A percentile compares a stretch with the other conserved stretches of the same genome.
Evolutionary conservation across 2,888 invertebrate species (phyloP).

Genomic region (Diogma glabrata): DNA sequence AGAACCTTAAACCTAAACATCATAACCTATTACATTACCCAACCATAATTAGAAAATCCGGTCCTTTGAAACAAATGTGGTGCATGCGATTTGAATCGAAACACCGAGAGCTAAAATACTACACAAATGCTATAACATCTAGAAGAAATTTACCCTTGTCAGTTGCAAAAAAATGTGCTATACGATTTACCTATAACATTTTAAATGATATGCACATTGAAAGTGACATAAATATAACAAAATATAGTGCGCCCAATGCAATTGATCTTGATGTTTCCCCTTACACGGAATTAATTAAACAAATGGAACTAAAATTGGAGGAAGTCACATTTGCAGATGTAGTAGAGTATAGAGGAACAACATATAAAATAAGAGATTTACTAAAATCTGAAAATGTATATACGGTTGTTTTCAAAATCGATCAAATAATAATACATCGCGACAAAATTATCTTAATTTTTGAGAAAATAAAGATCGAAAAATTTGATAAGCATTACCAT

Average conservation of each 20-base stretch:
- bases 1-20: neutral
- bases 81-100: neutral
- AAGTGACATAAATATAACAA: neutral
- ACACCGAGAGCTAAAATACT: neutral
- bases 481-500: neutral
- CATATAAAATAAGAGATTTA: neutral
- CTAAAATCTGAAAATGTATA: neutral
- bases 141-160: neutral
- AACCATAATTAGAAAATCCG: neutral
- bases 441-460: neutral
- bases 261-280: neutral
- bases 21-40: neutral
- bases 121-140: neutral
- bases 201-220: neutral
- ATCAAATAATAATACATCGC: neutral
- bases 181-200: neutral
- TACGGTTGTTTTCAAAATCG: neutral
- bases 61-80: neutral
- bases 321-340: neutral
- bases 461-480: neutral
- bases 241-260: neutral
- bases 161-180: neutral
- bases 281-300: neutral
- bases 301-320: neutral
- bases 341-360: neutral